Evolutionary conservation across 2,113 vertebrate species (phyloP), one percentile per base, ranked within the genome.

Genomic region (Ageneiosus marmoratus): DNA sequence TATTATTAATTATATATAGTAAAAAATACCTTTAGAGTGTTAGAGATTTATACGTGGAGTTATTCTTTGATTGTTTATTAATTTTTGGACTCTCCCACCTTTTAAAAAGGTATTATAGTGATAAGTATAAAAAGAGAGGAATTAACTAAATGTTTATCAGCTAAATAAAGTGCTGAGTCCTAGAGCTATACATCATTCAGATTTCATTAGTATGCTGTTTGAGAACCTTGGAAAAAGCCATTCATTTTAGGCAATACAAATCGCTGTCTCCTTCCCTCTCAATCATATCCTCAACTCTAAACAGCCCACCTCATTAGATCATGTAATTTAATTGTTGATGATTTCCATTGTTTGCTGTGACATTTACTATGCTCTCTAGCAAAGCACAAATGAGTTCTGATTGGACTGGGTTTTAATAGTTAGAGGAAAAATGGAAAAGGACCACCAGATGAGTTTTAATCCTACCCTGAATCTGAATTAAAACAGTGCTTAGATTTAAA

Each of bases 261-360:
- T 76, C 10, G 76, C 80, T 60, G n/a, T 62, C 32, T 76, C 44
- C 15, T 24, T 81, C 70, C 55, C 55, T 69, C 44, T 77, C 44
- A 55, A 56, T 82, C 73, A 81, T 29, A 24, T 70, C 62, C 67
- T 87, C 34, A 82, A 50, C 65, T 55, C 79, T 56, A 34, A 69
- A 53, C 48, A 69, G 44, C 77, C 58, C 58, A 63, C 58, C 77
- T 32, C 77, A 79, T 16, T 79, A 79, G 16, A 79, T 29, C 60
- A 22, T 32, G 9, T 32, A 65, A 79, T 79, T 79, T 29, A 34
- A 81, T 70, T 69, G 32, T 70, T 80, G 62, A n/a, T 80, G 51
- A 81, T 81, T 82, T 24, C 8, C n/a, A 63, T 82, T 75, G 72
- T 76, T 65, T 15, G 27, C 44, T 75, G 15, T 83, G 81, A 76